Evolutionary conservation across 2,113 vertebrate genomes (phyloP).

Genomic region (Benitochromis conjunctus): DNA sequence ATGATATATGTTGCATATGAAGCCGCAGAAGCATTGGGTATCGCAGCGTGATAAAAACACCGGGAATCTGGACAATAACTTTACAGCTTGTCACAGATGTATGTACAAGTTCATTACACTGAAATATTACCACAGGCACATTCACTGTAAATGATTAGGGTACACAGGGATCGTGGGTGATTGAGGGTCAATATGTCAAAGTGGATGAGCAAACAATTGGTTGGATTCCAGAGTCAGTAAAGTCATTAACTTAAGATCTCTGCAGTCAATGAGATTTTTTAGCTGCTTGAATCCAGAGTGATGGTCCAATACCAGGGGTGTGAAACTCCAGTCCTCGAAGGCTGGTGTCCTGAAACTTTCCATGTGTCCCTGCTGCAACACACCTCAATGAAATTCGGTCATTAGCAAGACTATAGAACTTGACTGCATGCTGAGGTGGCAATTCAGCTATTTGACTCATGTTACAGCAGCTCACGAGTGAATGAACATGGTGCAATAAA

Average conservation of each 20-base stretch:
- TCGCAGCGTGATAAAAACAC: slow-evolving; percentile 2
- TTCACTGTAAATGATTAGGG: not conserved
- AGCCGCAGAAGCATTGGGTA: not conserved
- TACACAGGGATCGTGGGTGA: not conserved
- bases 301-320: not conserved
- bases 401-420: rapidly evolving
- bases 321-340: not conserved
- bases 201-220: not conserved
- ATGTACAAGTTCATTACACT: slow-evolving; percentile 17
- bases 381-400: not conserved
- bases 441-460: not conserved
- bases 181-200: not conserved
- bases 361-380: not conserved
- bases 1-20: not conserved
- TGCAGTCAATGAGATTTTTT: not conserved
- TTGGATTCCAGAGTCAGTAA: not conserved
- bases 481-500: not conserved
- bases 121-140: slow-evolving; percentile 1
- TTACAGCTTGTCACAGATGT: slow-evolving; percentile 6
- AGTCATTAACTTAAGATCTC: not conserved
- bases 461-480: not conserved
- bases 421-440: not conserved
- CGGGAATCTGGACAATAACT: not conserved
- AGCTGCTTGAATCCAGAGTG: not conserved
- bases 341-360: not conserved